Base-by-base conservation (phyloP, 2,797 vertebrate species). In the Psittacula echo region DNA sequence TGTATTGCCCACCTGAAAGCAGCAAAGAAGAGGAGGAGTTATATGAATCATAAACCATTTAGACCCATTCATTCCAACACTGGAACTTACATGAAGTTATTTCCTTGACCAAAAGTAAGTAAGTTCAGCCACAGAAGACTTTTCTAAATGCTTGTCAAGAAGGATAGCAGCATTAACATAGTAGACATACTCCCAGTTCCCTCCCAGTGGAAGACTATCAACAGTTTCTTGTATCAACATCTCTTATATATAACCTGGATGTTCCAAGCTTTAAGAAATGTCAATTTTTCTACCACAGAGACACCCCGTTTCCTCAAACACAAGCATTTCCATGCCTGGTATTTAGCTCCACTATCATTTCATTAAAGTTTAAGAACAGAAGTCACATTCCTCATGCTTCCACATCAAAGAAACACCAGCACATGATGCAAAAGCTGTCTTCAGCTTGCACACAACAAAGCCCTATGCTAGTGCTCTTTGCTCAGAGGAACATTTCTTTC, bases 1-100 rank as follows among this genome's bases (percentile, higher is more conserved):
- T 1, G 99, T 97, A 61, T 97, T 98, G 64, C 96, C 92, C 86
- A 98, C 51, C 98, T 98, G 74, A 44, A 96, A 94, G 66, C 60
- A 84, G 24, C 71, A 47, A 67, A 84, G 60, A 80, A 78, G 7
- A 72, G 5, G 4, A 66, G 5, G 3, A 30, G 32, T 45, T 78
- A n/a, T 50, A 24, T 61, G n/a, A 77, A 15, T 58, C 30, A 32
- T 9, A 26, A 73, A 51, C 9, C 6, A 45, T 34, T 84, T 70
- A 62, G 11, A 67, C 8, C 7, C 2, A 7, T 51, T 77, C 44
- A 48, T 29, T 74, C 29, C 62, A 58, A 42, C 30, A 32, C 29
- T n/a, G 29, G 30, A 87, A 65, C 41, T 45, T 39, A 24, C 0
- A 26, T 10, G 37, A 68, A 67, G 37, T 66, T 44, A 71, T 18